Evolutionary conservation across 2,888 invertebrate genomes (phyloP).

Genomic region (Chaetoderma sp.): DNA sequence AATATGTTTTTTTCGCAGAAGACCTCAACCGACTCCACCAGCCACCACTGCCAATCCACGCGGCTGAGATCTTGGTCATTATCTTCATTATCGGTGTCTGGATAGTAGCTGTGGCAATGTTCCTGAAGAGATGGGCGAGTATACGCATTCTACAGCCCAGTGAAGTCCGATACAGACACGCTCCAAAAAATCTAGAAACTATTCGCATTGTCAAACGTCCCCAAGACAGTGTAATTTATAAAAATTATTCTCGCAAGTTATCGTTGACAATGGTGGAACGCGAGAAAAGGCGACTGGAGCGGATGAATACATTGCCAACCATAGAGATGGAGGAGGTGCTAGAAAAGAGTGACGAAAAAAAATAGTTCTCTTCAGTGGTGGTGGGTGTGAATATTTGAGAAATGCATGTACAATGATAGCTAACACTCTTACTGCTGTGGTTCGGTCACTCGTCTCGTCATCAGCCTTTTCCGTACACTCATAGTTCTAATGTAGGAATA

Average conservation of each 20-base stretch:
- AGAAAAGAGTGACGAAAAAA: too few species aligned
- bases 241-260: constrained; percentile 62
- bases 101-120: constrained; percentile 60
- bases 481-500: too few species aligned
- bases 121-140: constrained; percentile 65
- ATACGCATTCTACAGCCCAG: constrained; percentile 64
- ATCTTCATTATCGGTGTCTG: constrained; percentile 56
- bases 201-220: constrained; percentile 63
- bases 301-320: constrained; percentile 58
- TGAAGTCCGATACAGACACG: constrained; percentile 61
- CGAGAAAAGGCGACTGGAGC: constrained; percentile 52
- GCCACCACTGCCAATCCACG: too few species aligned
- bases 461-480: too few species aligned
- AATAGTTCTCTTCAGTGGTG: too few species aligned
- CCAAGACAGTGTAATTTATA: constrained; percentile 68
- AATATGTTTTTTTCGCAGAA: too few species aligned
- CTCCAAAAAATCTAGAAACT: constrained; percentile 63
- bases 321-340: constrained; percentile 50
- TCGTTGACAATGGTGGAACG: constrained; percentile 59
- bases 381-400: too few species aligned
- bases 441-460: too few species aligned
- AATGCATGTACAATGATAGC: too few species aligned
- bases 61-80: constrained; percentile 55
- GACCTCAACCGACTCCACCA: too few species aligned
- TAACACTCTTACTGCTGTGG: too few species aligned